These are phyloP conservation scores for Oxyscelio sp. DNA, from an alignment of 2,888 invertebrate species.

Conservation along the genomic window DNA sequence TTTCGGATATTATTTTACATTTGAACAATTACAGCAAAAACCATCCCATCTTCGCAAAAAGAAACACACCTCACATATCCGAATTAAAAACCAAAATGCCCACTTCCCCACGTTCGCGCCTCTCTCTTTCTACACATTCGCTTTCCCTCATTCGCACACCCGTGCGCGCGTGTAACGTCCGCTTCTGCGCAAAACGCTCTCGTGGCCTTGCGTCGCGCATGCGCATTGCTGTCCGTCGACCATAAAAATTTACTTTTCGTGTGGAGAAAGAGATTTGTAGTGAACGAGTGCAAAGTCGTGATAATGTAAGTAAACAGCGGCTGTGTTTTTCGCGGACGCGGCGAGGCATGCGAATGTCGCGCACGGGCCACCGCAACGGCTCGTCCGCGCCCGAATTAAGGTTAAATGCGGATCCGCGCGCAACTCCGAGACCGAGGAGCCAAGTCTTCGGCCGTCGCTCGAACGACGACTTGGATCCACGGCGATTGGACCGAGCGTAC, in stretches of 20 bases:
- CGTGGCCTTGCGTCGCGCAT: slow-evolving; percentile 52
- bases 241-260: slow-evolving; percentile 71
- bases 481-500: neutral
- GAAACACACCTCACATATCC: too few species aligned
- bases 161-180: slow-evolving; percentile 18
- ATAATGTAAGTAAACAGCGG: slow-evolving; percentile 66
- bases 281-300: slow-evolving; percentile 56
- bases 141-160: neutral
- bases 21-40: too few species aligned
- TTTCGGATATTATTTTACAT: too few species aligned
- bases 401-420: neutral
- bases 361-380: neutral
- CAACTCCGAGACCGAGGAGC: slow-evolving; percentile 8
- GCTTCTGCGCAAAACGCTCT: slow-evolving; percentile 44
- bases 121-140: too few species aligned
- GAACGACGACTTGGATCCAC: neutral
- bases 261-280: slow-evolving; percentile 62
- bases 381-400: slow-evolving; percentile 9
- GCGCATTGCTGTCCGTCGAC: slow-evolving; percentile 56
- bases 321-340: slow-evolving; percentile 2
- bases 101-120: too few species aligned
- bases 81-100: too few species aligned
- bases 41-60: too few species aligned
- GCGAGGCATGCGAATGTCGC: neutral
- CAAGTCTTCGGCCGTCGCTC: slow-evolving; percentile 14